Evolutionary conservation across 2,113 vertebrate species (phyloP), one percentile per base, ranked within the genome.

Genomic region (Mustela nigripes): DNA sequence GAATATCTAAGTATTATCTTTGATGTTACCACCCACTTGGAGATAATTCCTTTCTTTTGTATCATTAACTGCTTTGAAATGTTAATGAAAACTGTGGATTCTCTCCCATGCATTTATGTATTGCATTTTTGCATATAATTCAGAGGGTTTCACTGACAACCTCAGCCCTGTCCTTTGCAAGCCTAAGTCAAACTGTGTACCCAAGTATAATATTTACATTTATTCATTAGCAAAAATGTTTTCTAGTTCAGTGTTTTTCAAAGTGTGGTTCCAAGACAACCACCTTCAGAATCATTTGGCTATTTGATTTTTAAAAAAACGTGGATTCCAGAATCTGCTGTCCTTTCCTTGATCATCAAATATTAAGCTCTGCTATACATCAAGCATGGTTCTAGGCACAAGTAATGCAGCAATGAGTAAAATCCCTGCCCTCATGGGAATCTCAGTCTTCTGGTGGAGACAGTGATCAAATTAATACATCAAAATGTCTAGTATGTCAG

Each of bases 51-150:
- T 82, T 24, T 42, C 28, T 50, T 83, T 89, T 50, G 3, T 82
- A 50, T 62, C 4, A 24, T n/a, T 91, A 19, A 67, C n/a, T 85
- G 42, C 87, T 96, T 85, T 73, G 60, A 90, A 94, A 42, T 78
- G 33, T 96, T 48, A 63, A 63, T 33, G 19, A 71, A 92, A 85
- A 19, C 50, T 78, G 0, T 85, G 56, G 15, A 28, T 93, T 93
- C 18, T 60, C 11, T 89, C 50, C 39, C 45, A 18, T 28, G 12
- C 12, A 8, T 76, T 14, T 12, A 5, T 71, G 0, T 88, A 11
- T 87, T 89, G 2, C 31, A 67, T 86, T 79, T 95, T 90, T 96
- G 8, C 42, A 2, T 80, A 45, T 74, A 53, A 74, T 82, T 93
- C 48, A 36, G 50, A 36, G 28, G 19, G 16, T 15, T 67, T 80